Percentiles rank a stretch among this genome's conserved stretches.
phyloP scores from a whole-genome alignment of 2,113 vertebrate species.

The Azemiops feae region DNA sequence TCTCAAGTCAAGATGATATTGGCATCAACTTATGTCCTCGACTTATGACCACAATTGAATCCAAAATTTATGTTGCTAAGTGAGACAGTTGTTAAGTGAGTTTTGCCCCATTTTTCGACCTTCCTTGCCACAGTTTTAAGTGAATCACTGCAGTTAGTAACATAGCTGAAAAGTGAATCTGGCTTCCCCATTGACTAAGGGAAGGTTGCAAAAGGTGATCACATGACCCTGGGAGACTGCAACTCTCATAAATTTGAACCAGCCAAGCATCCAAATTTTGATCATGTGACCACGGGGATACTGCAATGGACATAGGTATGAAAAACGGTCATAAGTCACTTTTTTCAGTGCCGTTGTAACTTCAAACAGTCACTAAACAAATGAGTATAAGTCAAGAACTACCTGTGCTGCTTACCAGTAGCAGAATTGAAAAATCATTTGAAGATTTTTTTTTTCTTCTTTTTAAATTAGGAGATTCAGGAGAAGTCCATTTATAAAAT shows the following conservation, averaged over 20 bases:
- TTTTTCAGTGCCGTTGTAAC: background rate
- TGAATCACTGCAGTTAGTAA: background rate
- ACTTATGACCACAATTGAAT: background rate
- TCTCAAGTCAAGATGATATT: slow-evolving; percentile 8
- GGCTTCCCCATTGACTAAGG: background rate
- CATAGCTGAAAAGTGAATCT: background rate
- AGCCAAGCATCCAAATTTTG: background rate
- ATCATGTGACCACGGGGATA: background rate
- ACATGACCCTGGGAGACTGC: background rate
- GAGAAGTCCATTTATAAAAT: slow-evolving; percentile 4
- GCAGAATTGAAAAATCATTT: slow-evolving; percentile 1
- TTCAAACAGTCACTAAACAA: background rate
- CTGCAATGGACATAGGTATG: background rate
- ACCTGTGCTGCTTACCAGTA: background rate
- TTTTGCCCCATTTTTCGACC: background rate
- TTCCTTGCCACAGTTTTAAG: background rate
- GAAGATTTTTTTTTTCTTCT: background rate
- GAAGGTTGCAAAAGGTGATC: background rate
- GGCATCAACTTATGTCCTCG: background rate
- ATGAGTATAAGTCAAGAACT: background rate
- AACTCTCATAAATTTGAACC: background rate
- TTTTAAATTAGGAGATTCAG: background rate
- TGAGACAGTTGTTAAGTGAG: background rate
- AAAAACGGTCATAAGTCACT: background rate
- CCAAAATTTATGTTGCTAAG: background rate